Evolutionary conservation across 2,113 vertebrate genomes (phyloP), one percentile per base, ranked within the genome.

Genomic region (Struthidea cinerea): DNA sequence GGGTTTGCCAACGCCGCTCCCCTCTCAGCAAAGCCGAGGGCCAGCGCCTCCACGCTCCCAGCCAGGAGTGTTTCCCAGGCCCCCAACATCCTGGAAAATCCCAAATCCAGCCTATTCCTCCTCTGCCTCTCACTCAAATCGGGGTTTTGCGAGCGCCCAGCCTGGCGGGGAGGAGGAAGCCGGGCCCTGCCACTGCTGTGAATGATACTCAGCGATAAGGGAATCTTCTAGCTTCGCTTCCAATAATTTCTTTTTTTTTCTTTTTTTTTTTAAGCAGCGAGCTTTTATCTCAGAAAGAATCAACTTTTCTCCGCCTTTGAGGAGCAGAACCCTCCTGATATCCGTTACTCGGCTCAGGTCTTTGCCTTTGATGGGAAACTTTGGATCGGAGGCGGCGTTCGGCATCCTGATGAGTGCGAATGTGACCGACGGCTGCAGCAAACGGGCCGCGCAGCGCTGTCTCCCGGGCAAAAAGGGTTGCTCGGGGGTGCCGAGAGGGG

Each of bases 341-440:
- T 76, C 90, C 93, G 97, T 96, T 97, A 97, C 95, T 83, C 80
- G 87, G 77, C 93, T 97, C 84, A 46, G 87, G 67, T 68, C 94
- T 69, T 84, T 94, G 22, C 27, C 83, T 93, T 94, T 90, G 89
- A 92, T 82, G 90, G 63, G 67, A 95, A 84, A 87, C 81, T 75
- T 81, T 22, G 83, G 37, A 90, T 94, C 90, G 59, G 60, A 85
- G 70, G 13, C 44, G 32, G 42, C 30, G 57, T 85, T 96, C 79
- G 61, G 53, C 78, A 89, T 93, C 77, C 77, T 87, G 78, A 95
- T 90, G 67, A 78, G 63, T 26, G 53, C 24, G 24, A 73, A 93
- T 49, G 59, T 85, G 61, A 77, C 79, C 89, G 35, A 35, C 80
- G 73, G 53, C 61, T 75, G 71, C 57, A 49, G 22, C 15, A 86